Percentiles rank a stretch among this genome's conserved stretches.
Conservation (phyloP, 37 sponge, comb jelly and placozoan species). For the Chondrilla cf. caribensis region DNA sequence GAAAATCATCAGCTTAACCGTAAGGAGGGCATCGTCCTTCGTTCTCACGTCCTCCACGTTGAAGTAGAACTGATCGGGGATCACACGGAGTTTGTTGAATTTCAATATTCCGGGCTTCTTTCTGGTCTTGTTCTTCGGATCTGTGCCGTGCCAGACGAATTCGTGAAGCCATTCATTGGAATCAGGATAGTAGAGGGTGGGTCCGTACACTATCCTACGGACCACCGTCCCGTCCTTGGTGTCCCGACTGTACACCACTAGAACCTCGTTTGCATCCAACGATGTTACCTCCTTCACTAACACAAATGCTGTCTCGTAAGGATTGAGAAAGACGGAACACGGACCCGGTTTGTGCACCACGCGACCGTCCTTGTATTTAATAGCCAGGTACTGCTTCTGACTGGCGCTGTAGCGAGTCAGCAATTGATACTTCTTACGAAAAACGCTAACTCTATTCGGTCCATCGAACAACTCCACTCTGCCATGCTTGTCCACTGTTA, state of each 20-base stretch:
- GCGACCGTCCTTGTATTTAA: slow-evolving; percentile 45
- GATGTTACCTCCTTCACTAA: slow-evolving; percentile 48
- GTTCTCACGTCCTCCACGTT: slow-evolving; percentile 82
- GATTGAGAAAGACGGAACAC: slow-evolving; percentile 59
- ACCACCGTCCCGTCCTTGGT: slow-evolving; percentile 49
- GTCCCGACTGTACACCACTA: slow-evolving; percentile 78
- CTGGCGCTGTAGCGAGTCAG: slow-evolving; percentile 51
- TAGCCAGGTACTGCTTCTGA: slow-evolving; percentile 65
- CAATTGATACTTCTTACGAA: slow-evolving; percentile 30
- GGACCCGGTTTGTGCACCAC: slow-evolving; percentile 74
- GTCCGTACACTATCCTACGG: slow-evolving; percentile 72
- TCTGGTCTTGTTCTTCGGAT: slow-evolving; percentile 77
- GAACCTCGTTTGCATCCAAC: slow-evolving; percentile 85
- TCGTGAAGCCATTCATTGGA: slow-evolving; percentile 88
- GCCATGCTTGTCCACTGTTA: slow-evolving; percentile 51
- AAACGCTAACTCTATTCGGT: slow-evolving; percentile 51
- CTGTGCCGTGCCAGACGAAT: slow-evolving; percentile 92
- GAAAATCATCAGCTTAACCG: slow-evolving; percentile 87
- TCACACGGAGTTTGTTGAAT: slow-evolving; percentile 83
- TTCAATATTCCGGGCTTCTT: slow-evolving; percentile 65
- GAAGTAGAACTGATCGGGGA: slow-evolving; percentile 93
- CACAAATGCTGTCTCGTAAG: slow-evolving; percentile 32
- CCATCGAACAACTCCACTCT: slow-evolving; percentile 41
- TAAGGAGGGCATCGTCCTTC: slow-evolving; percentile 86
- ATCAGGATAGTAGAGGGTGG: slow-evolving; percentile 74